A percentile compares a stretch with the other conserved stretches of the same genome.
Conservation (phyloP, 2,888 invertebrate species). For the Sesamia inferens region DNA sequence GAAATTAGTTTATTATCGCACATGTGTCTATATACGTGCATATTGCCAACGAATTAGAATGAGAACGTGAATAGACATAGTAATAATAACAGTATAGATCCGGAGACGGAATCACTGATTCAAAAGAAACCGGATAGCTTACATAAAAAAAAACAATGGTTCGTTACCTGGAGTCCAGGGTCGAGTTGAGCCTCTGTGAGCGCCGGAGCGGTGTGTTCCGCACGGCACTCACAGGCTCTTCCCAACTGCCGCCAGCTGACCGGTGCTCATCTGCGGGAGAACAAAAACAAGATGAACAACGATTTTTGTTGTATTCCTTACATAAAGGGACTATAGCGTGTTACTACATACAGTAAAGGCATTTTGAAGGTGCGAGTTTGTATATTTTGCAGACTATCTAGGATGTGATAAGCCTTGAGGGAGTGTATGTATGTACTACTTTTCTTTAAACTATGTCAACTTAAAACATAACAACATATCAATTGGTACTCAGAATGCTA, state of each 20-base stretch:
- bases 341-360: background rate
- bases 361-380: constrained; percentile 8
- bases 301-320: constrained; percentile 9
- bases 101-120: constrained; percentile 46
- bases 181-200: constrained; percentile 88
- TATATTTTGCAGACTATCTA: constrained; percentile 1
- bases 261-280: constrained; percentile 93
- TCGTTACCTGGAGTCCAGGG: constrained; percentile 85
- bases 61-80: constrained; percentile 2
- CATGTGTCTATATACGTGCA: constrained; percentile 9
- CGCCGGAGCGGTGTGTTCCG: constrained; percentile 87
- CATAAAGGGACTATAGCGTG: constrained; percentile 3
- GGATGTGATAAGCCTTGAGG: background rate
- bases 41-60: constrained; percentile 29
- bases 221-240: constrained; percentile 91
- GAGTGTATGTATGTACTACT: background rate
- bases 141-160: constrained; percentile 47
- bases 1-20: constrained; percentile 19
- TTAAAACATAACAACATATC: background rate
- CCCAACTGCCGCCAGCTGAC: constrained; percentile 94
- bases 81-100: constrained; percentile 35
- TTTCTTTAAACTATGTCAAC: background rate
- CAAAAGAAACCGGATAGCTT: constrained; percentile 58
- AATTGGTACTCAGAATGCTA: background rate
- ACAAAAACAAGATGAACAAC: constrained; percentile 36